phyloP scores from a whole-genome alignment of 2,113 vertebrate species.

The Proteles cristata region DNA sequence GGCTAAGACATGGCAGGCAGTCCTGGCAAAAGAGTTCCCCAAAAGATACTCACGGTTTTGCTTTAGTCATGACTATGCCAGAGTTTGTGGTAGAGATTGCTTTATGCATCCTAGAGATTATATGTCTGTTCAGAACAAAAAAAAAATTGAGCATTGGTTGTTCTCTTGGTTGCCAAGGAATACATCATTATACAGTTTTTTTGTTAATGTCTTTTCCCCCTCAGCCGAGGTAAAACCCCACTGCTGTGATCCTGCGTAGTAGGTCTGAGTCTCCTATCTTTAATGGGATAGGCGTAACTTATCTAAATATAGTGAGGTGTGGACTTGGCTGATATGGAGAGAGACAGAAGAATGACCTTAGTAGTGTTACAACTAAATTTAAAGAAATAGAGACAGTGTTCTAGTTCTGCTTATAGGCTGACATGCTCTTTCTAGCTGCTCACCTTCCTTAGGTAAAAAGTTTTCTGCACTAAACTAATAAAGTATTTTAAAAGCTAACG shows the following conservation, averaged over 20 bases:
- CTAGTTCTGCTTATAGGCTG: background rate
- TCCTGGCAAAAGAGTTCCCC: background rate
- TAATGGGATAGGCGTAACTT: conserved; percentile 73
- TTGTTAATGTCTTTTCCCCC: background rate
- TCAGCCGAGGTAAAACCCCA: background rate
- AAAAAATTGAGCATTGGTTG: conserved; percentile 16
- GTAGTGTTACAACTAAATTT: conserved; percentile 79
- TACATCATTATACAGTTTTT: background rate
- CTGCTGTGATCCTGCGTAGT: background rate
- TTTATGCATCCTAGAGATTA: conserved; percentile 11
- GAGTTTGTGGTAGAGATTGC: background rate
- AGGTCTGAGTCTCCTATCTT: conserved; percentile 69
- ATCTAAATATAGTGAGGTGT: conserved; percentile 85
- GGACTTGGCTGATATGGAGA: conserved; percentile 61
- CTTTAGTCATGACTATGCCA: background rate
- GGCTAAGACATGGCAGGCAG: background rate
- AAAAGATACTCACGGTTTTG: background rate
- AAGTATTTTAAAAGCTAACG: conserved; percentile 28
- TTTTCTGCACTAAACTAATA: conserved; percentile 41
- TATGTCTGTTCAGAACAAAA: conserved; percentile 30
- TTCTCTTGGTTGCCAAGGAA: conserved; percentile 39
- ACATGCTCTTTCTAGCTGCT: background rate
- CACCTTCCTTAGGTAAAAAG: conserved; percentile 30
- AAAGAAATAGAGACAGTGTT: conserved; percentile 48
- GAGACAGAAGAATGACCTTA: conserved; percentile 81